Evolutionary conservation across 2,113 vertebrate genomes (phyloP), one percentile per base, ranked within the genome.

Genomic region (Eulacestoma nigropectus): DNA sequence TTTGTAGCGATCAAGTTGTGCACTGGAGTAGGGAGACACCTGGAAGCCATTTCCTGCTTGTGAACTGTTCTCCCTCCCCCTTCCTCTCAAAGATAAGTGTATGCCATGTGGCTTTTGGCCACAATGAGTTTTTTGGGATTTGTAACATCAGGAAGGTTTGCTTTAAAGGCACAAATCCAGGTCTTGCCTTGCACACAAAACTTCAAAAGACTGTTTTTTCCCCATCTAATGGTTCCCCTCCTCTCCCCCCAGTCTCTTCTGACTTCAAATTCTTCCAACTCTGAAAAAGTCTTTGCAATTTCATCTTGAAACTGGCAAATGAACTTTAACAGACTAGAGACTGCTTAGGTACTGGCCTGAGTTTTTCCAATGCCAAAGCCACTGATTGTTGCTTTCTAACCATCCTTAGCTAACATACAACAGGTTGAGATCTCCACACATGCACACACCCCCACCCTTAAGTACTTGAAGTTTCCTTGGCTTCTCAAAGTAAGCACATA

Each of bases 11-110:
- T 93, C 19, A 0, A 82, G 80, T 84, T 77, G 69, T 92, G 68
- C 64, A 56, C 39, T 87, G 73, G 64, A 78, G 52, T 68, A 87
- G 64, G 47, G 91, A 94, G 93, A 95, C 96, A 97, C 96, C 94
- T 97, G 96, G 95, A 97, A 97, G 64, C 89, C 91, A 95, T 95
- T 97, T 97, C 96, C 94, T 92, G 80, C 93, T 94, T 92, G 76
- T 78, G 91, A 95, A 52, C 64, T 86, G 76, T 84, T 95, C 73
- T 95, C 91, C 93, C 89, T 90, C 94, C 94, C 94, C 85, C 89
- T 95, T 95, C 91, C 86, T 90, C 83, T 93, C 93, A 56, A 75
- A 95, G 89, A 96, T 87, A 93, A 95, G 76, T 90, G 70, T 37
- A 89, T 90, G 89, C 91, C 89, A 91, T 95, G 93, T 95, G 96